These are phyloP conservation scores for Nothobranchius furzeri DNA, from an alignment of 2,113 vertebrate species.

Conservation along the genomic window DNA sequence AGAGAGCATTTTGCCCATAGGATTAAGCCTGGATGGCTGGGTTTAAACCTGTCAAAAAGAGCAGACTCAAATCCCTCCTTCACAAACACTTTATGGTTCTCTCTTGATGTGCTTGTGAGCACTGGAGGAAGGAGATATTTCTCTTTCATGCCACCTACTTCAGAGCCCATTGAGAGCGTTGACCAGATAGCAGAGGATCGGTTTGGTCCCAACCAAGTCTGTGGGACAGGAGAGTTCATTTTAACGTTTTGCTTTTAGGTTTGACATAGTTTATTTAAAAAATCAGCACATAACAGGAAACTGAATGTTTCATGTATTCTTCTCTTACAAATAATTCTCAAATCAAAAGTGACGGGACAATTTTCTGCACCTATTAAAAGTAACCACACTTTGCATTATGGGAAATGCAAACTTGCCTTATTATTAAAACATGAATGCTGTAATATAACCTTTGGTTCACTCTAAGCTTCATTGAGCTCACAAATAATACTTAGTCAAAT, in stretches of 20 bases:
- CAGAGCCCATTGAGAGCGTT: slow-evolving; percentile 71
- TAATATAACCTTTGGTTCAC: slow-evolving; percentile 28
- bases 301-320: background rate
- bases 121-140: slow-evolving; percentile 74
- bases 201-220: slow-evolving; percentile 46
- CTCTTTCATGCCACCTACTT: slow-evolving; percentile 76
- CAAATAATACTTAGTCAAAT: slow-evolving; percentile 60
- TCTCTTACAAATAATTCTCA: background rate
- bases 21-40: slow-evolving; percentile 79
- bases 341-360: slow-evolving; percentile 15
- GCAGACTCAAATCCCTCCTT: slow-evolving; percentile 76
- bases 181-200: slow-evolving; percentile 71
- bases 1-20: slow-evolving; percentile 75
- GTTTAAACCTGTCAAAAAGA: slow-evolving; percentile 79
- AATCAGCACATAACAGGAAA: background rate
- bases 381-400: background rate
- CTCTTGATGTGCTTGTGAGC: slow-evolving; percentile 72
- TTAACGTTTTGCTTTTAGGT: slow-evolving; percentile 10
- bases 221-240: slow-evolving; percentile 44
- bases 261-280: slow-evolving; percentile 13
- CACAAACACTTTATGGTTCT: slow-evolving; percentile 76
- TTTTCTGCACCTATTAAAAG: slow-evolving; percentile 6
- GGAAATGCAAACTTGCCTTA: slow-evolving; percentile 7
- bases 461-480: slow-evolving; percentile 29
- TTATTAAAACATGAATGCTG: slow-evolving; percentile 27